Evolutionary conservation across 2,113 vertebrate genomes (phyloP).

Genomic region (Ictidomys tridecemlineatus): DNA sequence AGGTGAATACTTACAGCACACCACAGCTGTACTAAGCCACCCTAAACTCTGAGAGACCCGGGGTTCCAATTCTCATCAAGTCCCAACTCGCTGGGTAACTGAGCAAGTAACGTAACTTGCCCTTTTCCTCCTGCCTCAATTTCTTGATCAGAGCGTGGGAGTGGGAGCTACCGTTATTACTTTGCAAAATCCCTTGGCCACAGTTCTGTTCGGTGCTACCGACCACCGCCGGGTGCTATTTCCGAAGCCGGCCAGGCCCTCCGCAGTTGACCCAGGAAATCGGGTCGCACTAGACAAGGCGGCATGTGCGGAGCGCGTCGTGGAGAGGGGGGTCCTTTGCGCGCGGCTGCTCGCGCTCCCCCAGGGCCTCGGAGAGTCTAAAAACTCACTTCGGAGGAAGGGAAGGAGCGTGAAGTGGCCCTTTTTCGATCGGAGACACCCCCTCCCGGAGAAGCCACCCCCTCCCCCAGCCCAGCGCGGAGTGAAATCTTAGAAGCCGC

Average conservation of each 20-base stretch:
- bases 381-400: slow-evolving; percentile 72
- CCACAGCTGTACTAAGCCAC: not conserved
- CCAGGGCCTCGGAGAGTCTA: slow-evolving; percentile 53
- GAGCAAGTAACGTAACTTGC: not conserved
- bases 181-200: not conserved
- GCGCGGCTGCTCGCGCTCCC: slow-evolving; percentile 36
- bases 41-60: not conserved
- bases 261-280: slow-evolving; percentile 77
- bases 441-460: slow-evolving; percentile 69
- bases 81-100: not conserved
- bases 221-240: slow-evolving; percentile 42
- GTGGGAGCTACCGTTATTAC: not conserved
- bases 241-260: slow-evolving; percentile 57
- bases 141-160: not conserved
- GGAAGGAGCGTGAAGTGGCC: slow-evolving; percentile 69
- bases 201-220: not conserved
- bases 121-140: slow-evolving; percentile 38
- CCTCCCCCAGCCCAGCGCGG: slow-evolving; percentile 71
- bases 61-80: slow-evolving; percentile 3
- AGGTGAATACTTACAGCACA: not conserved
- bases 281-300: slow-evolving; percentile 65
- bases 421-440: slow-evolving; percentile 79
- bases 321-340: not conserved
- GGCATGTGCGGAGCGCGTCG: not conserved
- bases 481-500: slow-evolving; percentile 81